phyloP scores from a whole-genome alignment of 1,140 invertebrate genomes.

The Dysdera silvatica region DNA sequence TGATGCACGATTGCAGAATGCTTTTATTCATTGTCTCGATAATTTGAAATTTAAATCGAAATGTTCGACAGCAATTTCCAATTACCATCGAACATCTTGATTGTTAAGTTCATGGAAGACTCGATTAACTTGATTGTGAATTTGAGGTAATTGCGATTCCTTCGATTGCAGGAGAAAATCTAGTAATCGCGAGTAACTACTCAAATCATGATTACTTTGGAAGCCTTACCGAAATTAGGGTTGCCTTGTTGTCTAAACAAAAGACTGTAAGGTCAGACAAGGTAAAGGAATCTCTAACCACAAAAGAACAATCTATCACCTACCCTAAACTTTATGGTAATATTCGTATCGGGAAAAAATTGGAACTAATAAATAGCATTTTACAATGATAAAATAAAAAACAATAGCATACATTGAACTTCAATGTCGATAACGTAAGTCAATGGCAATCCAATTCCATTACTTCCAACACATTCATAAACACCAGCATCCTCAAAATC shows the following conservation, averaged over 20 bases:
- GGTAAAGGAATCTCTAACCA: neutral
- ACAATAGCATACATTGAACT: constrained; percentile 50
- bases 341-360: neutral
- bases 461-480: constrained; percentile 83
- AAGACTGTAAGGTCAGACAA: neutral
- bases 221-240: neutral
- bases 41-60: too few species aligned
- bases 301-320: neutral
- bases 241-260: too few species aligned
- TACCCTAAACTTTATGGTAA: neutral
- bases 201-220: neutral
- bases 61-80: too few species aligned
- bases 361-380: neutral
- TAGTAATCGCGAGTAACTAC: too few species aligned
- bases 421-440: constrained; percentile 73
- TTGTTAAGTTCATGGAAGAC: too few species aligned
- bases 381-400: neutral
- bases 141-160: too few species aligned
- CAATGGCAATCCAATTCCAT: constrained; percentile 72
- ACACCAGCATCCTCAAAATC: constrained; percentile 74
- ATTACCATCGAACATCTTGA: too few species aligned
- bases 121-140: too few species aligned
- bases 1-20: too few species aligned
- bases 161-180: too few species aligned
- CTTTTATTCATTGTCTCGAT: too few species aligned